phyloP scores from a whole-genome alignment of 2,888 invertebrate species.

The Smittia aterrima region DNA sequence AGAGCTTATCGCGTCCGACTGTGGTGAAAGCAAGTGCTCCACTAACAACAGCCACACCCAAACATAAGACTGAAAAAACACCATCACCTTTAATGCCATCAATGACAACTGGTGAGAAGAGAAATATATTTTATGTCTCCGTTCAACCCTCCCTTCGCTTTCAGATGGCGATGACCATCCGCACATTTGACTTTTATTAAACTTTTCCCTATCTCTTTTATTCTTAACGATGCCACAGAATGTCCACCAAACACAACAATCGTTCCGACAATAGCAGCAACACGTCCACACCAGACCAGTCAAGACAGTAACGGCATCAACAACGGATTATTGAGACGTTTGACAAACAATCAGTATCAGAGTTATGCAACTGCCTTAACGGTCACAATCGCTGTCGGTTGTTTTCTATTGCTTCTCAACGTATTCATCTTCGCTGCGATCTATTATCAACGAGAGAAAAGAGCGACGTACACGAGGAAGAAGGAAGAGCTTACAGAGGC shows the following conservation, averaged over 20 bases:
- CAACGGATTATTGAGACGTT: conserved; percentile 68
- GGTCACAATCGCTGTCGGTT: conserved; percentile 83
- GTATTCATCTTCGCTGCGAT: conserved; percentile 86
- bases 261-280: conserved; percentile 50
- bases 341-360: conserved; percentile 78
- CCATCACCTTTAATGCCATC: conserved; percentile 56
- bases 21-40: conserved; percentile 57
- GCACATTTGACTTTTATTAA: conserved; percentile 21
- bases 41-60: conserved; percentile 52
- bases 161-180: background rate
- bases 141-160: too few species aligned
- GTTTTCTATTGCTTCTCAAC: conserved; percentile 76
- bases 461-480: conserved; percentile 65
- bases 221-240: conserved; percentile 51
- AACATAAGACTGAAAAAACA: conserved; percentile 49
- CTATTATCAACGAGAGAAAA: conserved; percentile 74
- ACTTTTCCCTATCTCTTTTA: background rate
- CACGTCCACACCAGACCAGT: conserved; percentile 45
- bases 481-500: conserved; percentile 75
- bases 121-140: background rate
- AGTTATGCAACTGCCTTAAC: conserved; percentile 86
- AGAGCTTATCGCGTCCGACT: conserved; percentile 66
- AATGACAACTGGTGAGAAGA: conserved; percentile 49
- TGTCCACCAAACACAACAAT: conserved; percentile 67
- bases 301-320: conserved; percentile 54